Evolutionary conservation across 2,888 invertebrate genomes (phyloP).

Genomic region (Acronicta psi): DNA sequence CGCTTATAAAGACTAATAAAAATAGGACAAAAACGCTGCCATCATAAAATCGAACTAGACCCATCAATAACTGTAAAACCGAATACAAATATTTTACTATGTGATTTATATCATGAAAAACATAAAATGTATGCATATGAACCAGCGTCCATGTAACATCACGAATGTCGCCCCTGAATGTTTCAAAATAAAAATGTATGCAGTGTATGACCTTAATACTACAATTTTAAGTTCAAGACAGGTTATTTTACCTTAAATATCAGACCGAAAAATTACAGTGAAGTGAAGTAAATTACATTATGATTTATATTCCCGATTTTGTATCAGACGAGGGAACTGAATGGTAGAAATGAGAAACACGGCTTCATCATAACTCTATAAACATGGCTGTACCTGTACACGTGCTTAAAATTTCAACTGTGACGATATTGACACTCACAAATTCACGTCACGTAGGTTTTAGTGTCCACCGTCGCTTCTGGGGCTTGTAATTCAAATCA

Average conservation of each 20-base stretch:
- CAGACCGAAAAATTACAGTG: slow-evolving; percentile 12
- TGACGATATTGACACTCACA: slow-evolving; percentile 42
- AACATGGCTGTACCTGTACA: slow-evolving; percentile 24
- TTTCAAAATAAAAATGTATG: not conserved
- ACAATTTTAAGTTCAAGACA: slow-evolving; percentile 19
- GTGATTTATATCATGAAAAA: slow-evolving; percentile 26
- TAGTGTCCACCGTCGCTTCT: slow-evolving; percentile 59
- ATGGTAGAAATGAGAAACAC: slow-evolving; percentile 16
- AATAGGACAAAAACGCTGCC: slow-evolving; percentile 17
- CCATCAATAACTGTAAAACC: slow-evolving; percentile 35
- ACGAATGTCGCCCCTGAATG: slow-evolving; percentile 14
- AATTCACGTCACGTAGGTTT: slow-evolving; percentile 67
- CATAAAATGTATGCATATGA: slow-evolving; percentile 13
- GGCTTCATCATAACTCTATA: slow-evolving; percentile 30
- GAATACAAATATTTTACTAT: slow-evolving; percentile 36
- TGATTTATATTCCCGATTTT: not conserved
- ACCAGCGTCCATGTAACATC: slow-evolving; percentile 25
- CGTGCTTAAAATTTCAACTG: slow-evolving; percentile 48
- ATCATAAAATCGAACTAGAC: slow-evolving; percentile 21
- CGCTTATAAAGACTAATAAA: slow-evolving; percentile 15
- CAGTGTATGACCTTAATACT: too few relatives aligned
- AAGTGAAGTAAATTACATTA: too few relatives aligned
- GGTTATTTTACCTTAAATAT: slow-evolving; percentile 4
- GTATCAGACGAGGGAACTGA: slow-evolving; percentile 8
- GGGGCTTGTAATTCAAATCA: slow-evolving; percentile 71